Evolutionary conservation across 2,888 invertebrate species (phyloP).

Genomic region (Lepeophtheirus nordmannii): DNA sequence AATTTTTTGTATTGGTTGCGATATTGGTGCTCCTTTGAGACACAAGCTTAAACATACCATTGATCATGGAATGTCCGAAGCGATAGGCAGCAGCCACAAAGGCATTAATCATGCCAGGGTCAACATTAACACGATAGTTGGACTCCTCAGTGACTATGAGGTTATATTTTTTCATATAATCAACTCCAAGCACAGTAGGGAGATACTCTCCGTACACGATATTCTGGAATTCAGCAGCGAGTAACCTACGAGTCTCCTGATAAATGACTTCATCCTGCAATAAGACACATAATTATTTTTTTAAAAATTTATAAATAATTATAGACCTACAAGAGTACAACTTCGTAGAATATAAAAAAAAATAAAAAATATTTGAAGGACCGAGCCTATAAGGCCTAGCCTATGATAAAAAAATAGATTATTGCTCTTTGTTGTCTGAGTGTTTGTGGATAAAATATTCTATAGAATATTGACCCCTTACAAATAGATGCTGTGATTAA

Average conservation of each 20-base stretch:
- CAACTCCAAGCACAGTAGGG: conserved; percentile 20
- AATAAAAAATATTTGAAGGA: not conserved
- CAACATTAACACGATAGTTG: conserved; percentile 36
- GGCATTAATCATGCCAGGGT: conserved; percentile 39
- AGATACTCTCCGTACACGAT: conserved; percentile 23
- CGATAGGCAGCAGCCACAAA: conserved; percentile 44
- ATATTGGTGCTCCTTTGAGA: conserved; percentile 9
- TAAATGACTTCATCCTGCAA: conserved; percentile 21
- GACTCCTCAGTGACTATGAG: conserved; percentile 24
- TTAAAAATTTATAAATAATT: too few species aligned
- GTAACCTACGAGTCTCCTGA: conserved; percentile 16
- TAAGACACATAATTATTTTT: too few species aligned
- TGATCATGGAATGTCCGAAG: conserved; percentile 70
- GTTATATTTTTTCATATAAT: conserved; percentile 16
- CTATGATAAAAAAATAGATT: not conserved
- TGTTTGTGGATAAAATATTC: too few species aligned
- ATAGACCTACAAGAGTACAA: too few species aligned
- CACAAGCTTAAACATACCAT: conserved; percentile 34
- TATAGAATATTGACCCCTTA: too few species aligned
- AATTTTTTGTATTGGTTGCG: not conserved
- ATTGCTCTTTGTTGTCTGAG: not conserved
- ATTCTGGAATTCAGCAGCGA: conserved; percentile 22
- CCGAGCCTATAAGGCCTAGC: not conserved
- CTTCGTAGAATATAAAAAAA: not conserved
- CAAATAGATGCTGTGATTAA: not conserved